phyloP scores from a whole-genome alignment of 2,888 invertebrate genomes.

The Mythimna loreyi region DNA sequence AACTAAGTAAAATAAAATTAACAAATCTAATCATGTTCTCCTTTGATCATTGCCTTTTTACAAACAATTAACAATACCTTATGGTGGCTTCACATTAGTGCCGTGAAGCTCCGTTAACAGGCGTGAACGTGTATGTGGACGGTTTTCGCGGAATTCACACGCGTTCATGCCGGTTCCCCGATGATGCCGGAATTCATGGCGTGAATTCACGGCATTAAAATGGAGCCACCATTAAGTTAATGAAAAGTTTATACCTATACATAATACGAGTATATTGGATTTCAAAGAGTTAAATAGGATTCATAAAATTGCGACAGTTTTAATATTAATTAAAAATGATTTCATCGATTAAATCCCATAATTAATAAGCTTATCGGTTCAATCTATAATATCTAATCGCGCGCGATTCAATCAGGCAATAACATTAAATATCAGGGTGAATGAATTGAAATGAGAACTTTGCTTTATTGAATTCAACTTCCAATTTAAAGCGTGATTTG shows the following conservation, averaged over 20 bases:
- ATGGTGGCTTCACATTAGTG: too few relatives aligned
- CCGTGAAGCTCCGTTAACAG: too few relatives aligned
- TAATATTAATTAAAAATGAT: background rate
- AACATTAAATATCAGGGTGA: conserved; percentile 6
- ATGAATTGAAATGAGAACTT: conserved; percentile 28
- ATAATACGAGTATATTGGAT: background rate
- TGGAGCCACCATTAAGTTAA: too few relatives aligned
- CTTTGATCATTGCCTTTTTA: too few relatives aligned
- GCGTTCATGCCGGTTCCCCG: too few relatives aligned
- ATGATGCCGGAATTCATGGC: too few relatives aligned
- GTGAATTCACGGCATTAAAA: too few relatives aligned
- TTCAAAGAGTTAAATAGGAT: background rate
- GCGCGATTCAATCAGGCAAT: conserved; percentile 24
- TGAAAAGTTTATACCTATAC: background rate
- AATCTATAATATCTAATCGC: conserved; percentile 27
- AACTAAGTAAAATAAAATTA: background rate
- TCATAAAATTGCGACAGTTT: background rate
- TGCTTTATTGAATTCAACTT: background rate
- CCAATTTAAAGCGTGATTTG: background rate
- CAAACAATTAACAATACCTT: background rate
- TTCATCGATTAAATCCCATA: background rate
- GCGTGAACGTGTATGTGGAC: too few relatives aligned
- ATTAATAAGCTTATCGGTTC: conserved; percentile 2
- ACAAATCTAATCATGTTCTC: background rate
- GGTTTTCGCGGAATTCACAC: too few relatives aligned